Percentiles rank a stretch among this genome's conserved stretches.
Evolutionary conservation across 1,140 invertebrate genomes (phyloP).

Genomic region (Centruroides sculpturatus): DNA sequence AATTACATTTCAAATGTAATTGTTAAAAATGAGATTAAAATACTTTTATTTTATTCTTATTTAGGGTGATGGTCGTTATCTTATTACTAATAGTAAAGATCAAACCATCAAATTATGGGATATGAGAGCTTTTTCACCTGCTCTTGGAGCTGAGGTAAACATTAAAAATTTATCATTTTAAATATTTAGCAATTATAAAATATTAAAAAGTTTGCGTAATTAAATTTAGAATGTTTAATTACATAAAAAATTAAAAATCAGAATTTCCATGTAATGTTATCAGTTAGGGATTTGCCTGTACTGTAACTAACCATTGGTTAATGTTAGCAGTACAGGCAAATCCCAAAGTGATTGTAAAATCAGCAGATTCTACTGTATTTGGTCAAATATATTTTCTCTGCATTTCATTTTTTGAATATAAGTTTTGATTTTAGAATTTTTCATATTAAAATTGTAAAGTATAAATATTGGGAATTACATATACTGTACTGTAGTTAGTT

Average conservation of each 20-base stretch:
- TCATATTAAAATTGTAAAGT: no score
- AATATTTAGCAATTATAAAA: background rate
- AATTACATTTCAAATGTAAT: background rate
- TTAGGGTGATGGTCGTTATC: slow-evolving; percentile 53
- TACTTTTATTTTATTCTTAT: background rate
- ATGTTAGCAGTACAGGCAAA: no score
- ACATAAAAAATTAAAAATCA: background rate
- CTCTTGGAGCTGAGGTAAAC: slow-evolving; percentile 34
- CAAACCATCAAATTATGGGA: slow-evolving; percentile 86
- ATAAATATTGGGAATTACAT: no score
- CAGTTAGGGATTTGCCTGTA: no score
- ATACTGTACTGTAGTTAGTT: no score
- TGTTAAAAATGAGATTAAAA: background rate
- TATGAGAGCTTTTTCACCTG: slow-evolving; percentile 47
- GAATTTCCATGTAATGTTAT: background rate
- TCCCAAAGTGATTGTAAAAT: no score
- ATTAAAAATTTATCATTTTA: background rate
- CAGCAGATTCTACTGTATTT: no score
- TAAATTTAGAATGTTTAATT: background rate
- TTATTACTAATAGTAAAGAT: slow-evolving; percentile 78
- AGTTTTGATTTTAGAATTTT: no score
- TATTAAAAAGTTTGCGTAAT: background rate
- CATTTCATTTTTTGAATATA: no score
- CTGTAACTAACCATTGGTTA: no score
- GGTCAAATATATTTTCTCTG: no score